A percentile compares a stretch with the other conserved stretches of the same genome.
phyloP scores from a whole-genome alignment of 2,888 invertebrate genomes.

The Nephrocerus scutellatus region DNA sequence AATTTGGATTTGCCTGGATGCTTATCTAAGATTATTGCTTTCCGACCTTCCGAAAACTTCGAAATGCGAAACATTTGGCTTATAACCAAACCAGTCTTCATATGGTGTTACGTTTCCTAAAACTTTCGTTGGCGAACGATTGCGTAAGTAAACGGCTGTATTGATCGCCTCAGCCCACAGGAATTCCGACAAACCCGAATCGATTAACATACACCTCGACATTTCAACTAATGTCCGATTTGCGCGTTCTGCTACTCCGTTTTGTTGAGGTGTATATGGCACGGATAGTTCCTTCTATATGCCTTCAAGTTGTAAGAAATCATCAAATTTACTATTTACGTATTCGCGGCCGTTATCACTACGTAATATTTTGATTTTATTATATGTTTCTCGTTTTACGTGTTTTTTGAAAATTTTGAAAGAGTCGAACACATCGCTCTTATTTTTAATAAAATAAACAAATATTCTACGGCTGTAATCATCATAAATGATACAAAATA shows the following conservation, averaged over 20 bases:
- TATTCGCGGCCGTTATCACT: slow-evolving; percentile 17
- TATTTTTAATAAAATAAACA: slow-evolving; percentile 18
- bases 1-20: slow-evolving; percentile 11
- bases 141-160: slow-evolving; percentile 17
- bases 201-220: slow-evolving; percentile 26
- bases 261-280: slow-evolving; percentile 12
- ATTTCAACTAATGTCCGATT: slow-evolving; percentile 17
- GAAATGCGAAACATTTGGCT: slow-evolving; percentile 10
- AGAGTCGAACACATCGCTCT: slow-evolving; percentile 14
- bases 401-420: slow-evolving; percentile 18
- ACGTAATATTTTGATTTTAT: slow-evolving; percentile 14
- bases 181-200: slow-evolving; percentile 12
- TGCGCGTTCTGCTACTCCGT: slow-evolving; percentile 15
- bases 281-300: slow-evolving; percentile 9
- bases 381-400: slow-evolving; percentile 13
- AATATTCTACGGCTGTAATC: slow-evolving; percentile 13
- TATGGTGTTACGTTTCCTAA: slow-evolving; percentile 19
- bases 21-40: slow-evolving; percentile 14
- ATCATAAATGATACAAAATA: slow-evolving; percentile 22
- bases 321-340: slow-evolving; percentile 5
- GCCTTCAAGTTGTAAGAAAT: slow-evolving; percentile 5
- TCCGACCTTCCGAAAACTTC: slow-evolving; percentile 13
- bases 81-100: slow-evolving; percentile 19
- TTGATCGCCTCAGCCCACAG: slow-evolving; percentile 22
- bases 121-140: slow-evolving; percentile 15